These are phyloP conservation scores for Muscicapa adusta DNA, from an alignment of 2,113 vertebrate species.

Conservation along the genomic window DNA sequence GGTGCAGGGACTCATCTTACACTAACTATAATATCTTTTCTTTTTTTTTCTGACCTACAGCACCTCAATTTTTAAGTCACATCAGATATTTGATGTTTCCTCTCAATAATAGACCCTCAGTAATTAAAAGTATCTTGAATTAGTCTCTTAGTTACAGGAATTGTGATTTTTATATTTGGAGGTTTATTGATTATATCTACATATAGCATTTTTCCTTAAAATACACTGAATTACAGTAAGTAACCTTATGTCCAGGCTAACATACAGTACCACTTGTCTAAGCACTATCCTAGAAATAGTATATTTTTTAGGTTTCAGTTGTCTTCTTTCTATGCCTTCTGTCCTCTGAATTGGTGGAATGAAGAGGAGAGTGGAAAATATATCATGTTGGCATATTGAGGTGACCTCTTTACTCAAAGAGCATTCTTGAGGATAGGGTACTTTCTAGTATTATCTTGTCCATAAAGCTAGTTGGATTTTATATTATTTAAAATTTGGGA, in stretches of 20 bases:
- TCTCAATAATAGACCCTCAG: neutral
- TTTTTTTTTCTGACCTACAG: neutral
- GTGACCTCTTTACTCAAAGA: neutral
- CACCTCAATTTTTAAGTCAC: neutral
- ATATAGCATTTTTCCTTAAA: conserved; percentile 22
- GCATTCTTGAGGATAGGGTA: neutral
- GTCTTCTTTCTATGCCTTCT: neutral
- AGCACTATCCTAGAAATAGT: neutral
- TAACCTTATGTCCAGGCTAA: conserved; percentile 33
- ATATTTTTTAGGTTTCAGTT: neutral
- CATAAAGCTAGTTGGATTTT: neutral
- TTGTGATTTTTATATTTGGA: conserved; percentile 25
- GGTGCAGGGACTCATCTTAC: neutral
- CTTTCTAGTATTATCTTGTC: conserved; percentile 2
- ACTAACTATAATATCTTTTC: neutral
- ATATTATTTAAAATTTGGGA: neutral
- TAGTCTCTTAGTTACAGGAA: conserved; percentile 54
- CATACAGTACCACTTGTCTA: neutral
- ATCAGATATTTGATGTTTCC: conserved; percentile 14
- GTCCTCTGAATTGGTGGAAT: neutral
- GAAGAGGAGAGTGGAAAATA: neutral
- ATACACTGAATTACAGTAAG: conserved; percentile 11
- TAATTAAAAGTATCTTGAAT: conserved; percentile 49
- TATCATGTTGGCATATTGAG: neutral
- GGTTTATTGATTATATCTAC: conserved; percentile 36